phyloP scores from a whole-genome alignment of 2,113 vertebrate genomes.

The Trematomus loennbergii region DNA sequence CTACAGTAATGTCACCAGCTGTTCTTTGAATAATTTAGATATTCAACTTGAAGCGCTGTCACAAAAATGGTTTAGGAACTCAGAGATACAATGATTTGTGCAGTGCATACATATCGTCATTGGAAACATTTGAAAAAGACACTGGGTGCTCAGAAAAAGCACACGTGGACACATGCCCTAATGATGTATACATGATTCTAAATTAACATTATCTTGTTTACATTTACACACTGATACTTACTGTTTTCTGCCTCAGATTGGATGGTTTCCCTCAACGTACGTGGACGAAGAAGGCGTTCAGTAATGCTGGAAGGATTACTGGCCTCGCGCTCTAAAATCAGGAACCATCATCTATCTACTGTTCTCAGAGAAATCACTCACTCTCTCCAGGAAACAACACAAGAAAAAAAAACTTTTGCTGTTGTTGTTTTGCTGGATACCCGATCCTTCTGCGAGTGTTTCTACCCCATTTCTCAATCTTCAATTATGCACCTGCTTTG shows the following conservation, averaged over 20 bases:
- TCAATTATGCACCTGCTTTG: slow-evolving; percentile 84
- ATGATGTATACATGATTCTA: background rate
- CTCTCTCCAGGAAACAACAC: slow-evolving; percentile 69
- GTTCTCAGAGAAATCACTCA: slow-evolving; percentile 71
- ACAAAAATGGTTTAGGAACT: no score
- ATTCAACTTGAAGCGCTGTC: no score
- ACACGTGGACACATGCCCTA: no score
- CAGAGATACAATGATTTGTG: no score
- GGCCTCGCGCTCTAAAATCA: slow-evolving; percentile 55
- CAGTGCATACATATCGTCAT: no score
- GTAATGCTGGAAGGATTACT: slow-evolving; percentile 61
- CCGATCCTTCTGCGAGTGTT: slow-evolving; percentile 69
- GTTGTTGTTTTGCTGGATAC: slow-evolving; percentile 71
- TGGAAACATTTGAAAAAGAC: no score
- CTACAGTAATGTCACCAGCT: no score
- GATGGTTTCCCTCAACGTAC: slow-evolving; percentile 98
- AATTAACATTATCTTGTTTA: slow-evolving; percentile 15
- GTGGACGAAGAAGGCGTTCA: slow-evolving; percentile 96
- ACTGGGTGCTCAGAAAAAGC: no score
- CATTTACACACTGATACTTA: slow-evolving; percentile 8
- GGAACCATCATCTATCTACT: slow-evolving; percentile 67
- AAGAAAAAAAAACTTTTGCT: slow-evolving; percentile 21
- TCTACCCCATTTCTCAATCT: slow-evolving; percentile 67
- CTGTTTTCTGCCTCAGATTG: slow-evolving; percentile 84
- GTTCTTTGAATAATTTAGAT: no score